A percentile compares a stretch with the other conserved stretches of the same genome.
Conservation (phyloP, 2,888 invertebrate species). For the Anthophora plumipes region DNA sequence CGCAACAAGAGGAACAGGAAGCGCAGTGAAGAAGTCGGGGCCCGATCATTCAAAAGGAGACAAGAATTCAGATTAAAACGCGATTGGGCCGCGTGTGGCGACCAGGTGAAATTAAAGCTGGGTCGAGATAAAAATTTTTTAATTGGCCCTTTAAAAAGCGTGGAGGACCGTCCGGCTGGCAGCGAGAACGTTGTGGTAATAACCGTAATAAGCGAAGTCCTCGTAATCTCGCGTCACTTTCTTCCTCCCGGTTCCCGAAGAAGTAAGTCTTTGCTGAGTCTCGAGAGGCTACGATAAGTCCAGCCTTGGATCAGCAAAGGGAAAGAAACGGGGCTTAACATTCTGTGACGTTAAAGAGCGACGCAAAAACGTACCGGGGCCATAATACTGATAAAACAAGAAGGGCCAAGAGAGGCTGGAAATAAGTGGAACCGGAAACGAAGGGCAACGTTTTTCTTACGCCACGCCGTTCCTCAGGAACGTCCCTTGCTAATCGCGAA, state of each 20-base stretch:
- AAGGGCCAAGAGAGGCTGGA: not conserved
- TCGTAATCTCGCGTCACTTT: slow-evolving; percentile 49
- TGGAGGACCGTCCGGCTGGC: slow-evolving; percentile 5
- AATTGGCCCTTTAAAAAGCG: slow-evolving; percentile 36
- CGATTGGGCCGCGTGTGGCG: slow-evolving; percentile 17
- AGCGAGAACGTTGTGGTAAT: slow-evolving; percentile 33
- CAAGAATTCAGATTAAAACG: slow-evolving; percentile 29
- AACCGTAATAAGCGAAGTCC: slow-evolving; percentile 45
- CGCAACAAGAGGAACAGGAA: not conserved
- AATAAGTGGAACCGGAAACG: slow-evolving; percentile 17
- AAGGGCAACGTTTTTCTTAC: slow-evolving; percentile 65
- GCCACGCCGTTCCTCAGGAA: slow-evolving; percentile 38
- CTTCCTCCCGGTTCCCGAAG: not conserved
- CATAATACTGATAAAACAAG: slow-evolving; percentile 33
- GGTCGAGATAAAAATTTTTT: slow-evolving; percentile 43
- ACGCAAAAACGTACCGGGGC: slow-evolving; percentile 37
- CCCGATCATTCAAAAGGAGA: slow-evolving; percentile 23
- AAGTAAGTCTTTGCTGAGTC: slow-evolving; percentile 23
- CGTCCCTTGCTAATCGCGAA: not conserved
- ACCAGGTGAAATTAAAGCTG: slow-evolving; percentile 34
- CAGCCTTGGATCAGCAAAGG: slow-evolving; percentile 36
- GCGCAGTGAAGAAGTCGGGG: not conserved
- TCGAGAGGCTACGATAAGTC: slow-evolving; percentile 40
- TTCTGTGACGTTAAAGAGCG: slow-evolving; percentile 51
- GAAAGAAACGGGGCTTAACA: slow-evolving; percentile 34